Evolutionary conservation across 53 echinoderm and acorn worm genomes (phyloP).

Genomic region (Pentamera pediparva): DNA sequence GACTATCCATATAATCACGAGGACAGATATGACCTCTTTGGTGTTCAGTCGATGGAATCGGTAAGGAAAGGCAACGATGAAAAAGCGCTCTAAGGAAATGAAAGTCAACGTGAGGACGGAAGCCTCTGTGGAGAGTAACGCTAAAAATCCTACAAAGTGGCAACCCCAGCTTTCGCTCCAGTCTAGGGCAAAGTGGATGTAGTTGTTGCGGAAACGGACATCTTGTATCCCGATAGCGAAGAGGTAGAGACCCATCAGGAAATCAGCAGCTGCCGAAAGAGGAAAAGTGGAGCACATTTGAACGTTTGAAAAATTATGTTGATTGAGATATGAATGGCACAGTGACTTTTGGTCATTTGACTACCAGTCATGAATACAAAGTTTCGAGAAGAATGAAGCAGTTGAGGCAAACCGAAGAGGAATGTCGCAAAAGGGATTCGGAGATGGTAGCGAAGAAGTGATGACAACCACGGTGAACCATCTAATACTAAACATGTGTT

Average conservation of each 20-base stretch:
- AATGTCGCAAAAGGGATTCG: too few species aligned
- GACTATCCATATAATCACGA: conserved; percentile 50
- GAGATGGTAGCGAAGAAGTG: too few species aligned
- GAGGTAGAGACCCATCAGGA: conserved; percentile 84
- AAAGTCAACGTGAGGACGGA: conserved; percentile 84
- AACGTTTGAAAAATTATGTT: too few species aligned
- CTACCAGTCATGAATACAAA: too few species aligned
- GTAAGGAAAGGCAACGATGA: conserved; percentile 79
- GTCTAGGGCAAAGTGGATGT: conserved; percentile 61
- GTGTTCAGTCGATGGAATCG: conserved; percentile 29
- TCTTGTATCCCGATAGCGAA: conserved; percentile 82
- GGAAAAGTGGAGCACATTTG: too few species aligned
- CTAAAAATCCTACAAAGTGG: conserved; percentile 73
- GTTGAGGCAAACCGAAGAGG: too few species aligned
- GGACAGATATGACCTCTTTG: conserved; percentile 41
- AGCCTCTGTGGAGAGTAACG: conserved; percentile 81
- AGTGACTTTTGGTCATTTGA: too few species aligned
- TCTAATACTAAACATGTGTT: too few species aligned
- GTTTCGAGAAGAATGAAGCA: too few species aligned
- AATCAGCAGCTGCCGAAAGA: conserved; percentile 66
- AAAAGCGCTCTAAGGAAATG: conserved; percentile 79
- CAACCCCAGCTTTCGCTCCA: conserved; percentile 77
- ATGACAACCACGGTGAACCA: too few species aligned
- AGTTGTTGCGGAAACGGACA: conserved; percentile 60
- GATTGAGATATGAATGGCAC: too few species aligned